These are phyloP conservation scores for Platycnemis pennipes DNA, from an alignment of 2,888 invertebrate species.

Conservation along the genomic window DNA sequence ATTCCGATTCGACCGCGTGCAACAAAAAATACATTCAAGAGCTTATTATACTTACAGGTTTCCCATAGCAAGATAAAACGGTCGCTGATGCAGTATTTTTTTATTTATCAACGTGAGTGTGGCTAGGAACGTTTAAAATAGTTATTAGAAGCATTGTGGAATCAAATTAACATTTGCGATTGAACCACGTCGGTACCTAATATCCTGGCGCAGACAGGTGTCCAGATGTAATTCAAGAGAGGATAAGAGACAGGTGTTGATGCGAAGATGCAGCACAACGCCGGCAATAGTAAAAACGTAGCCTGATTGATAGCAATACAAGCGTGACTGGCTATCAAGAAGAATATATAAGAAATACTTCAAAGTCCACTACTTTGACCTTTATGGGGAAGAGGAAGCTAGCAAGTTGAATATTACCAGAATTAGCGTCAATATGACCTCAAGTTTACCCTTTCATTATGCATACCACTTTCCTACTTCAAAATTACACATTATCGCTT, in stretches of 20 bases:
- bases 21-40: background rate
- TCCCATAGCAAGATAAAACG: background rate
- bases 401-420: no score
- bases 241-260: background rate
- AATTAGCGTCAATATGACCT: no score
- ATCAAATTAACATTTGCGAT: background rate
- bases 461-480: no score
- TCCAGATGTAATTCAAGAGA: background rate
- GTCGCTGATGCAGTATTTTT: background rate
- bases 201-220: background rate
- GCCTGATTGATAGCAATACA: no score
- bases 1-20: background rate
- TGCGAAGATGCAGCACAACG: background rate
- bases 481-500: no score
- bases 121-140: background rate
- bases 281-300: no score
- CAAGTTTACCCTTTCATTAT: no score
- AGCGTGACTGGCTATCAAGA: no score
- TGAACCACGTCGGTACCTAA: background rate
- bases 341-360: no score
- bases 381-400: no score
- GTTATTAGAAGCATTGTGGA: background rate
- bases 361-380: no score
- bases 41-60: background rate
- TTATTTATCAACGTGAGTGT: background rate